Evolutionary conservation across 2,888 invertebrate genomes (phyloP).

Genomic region (Scaptomyza tumidula): DNA sequence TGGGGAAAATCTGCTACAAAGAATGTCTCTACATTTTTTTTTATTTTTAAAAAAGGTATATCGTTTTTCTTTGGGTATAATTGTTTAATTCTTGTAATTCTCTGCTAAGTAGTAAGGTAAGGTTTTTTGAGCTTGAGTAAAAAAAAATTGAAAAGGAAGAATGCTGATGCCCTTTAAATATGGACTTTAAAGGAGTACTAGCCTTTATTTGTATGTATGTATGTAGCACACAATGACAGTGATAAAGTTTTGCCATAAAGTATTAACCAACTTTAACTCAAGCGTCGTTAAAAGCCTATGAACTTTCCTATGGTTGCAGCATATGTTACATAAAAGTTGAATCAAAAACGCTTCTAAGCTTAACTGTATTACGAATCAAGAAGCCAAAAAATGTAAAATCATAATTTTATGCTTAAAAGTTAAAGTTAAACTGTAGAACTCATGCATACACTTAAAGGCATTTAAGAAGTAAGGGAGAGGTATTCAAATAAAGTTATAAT

Average conservation of each 20-base stretch:
- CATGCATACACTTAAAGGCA: neutral
- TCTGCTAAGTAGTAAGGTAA: neutral
- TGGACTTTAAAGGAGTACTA: neutral
- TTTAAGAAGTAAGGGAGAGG: neutral
- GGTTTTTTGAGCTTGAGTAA: neutral
- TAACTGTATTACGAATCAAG: too few relatives aligned
- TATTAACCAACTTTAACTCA: neutral
- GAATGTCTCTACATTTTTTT: neutral
- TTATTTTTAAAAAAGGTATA: neutral
- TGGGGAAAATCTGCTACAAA: neutral
- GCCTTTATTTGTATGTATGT: neutral
- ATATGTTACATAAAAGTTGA: too few relatives aligned
- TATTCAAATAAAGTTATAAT: neutral
- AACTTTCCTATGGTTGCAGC: conserved; percentile 2
- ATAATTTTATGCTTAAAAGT: too few relatives aligned
- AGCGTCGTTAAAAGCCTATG: neutral
- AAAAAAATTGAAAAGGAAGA: neutral
- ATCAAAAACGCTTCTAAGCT: conserved; percentile 21
- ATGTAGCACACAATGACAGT: neutral
- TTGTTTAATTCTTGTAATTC: too few relatives aligned
- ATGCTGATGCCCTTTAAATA: neutral
- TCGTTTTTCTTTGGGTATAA: neutral
- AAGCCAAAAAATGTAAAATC: neutral
- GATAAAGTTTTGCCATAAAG: neutral
- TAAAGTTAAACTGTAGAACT: too few relatives aligned